phyloP scores from a whole-genome alignment of 1,140 invertebrate genomes.

The Octopus bimaculoides region DNA sequence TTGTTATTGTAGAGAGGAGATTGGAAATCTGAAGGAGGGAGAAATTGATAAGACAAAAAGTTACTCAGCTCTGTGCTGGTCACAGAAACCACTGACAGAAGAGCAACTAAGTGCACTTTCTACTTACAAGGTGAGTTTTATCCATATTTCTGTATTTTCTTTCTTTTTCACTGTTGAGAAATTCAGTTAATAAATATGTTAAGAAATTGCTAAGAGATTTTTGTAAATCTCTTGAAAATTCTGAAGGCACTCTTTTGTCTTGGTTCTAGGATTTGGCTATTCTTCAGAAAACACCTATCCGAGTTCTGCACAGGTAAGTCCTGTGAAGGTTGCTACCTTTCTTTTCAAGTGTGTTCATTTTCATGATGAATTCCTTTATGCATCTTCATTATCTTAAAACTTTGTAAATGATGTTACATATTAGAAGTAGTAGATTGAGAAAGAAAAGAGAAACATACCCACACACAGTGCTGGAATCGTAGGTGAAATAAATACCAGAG shows the following conservation, averaged over 20 bases:
- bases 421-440: too few relatives aligned
- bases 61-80: slow-evolving; percentile 48
- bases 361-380: too few relatives aligned
- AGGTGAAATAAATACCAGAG: too few relatives aligned
- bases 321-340: neutral
- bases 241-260: neutral
- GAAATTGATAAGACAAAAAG: slow-evolving; percentile 50
- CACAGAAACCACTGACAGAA: slow-evolving; percentile 24
- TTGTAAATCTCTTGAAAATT: too few relatives aligned
- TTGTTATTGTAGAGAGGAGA: slow-evolving; percentile 64
- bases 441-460: too few relatives aligned
- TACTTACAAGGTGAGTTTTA: slow-evolving; percentile 60
- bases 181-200: too few relatives aligned
- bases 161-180: too few relatives aligned
- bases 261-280: slow-evolving; percentile 57
- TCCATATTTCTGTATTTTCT: too few relatives aligned
- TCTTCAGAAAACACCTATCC: slow-evolving; percentile 48
- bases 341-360: neutral
- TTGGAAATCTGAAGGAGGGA: slow-evolving; percentile 71
- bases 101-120: slow-evolving; percentile 32
- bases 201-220: too few relatives aligned
- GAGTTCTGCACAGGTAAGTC: slow-evolving; percentile 46
- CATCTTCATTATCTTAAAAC: too few relatives aligned
- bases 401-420: too few relatives aligned
- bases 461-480: too few relatives aligned